A percentile compares a stretch with the other conserved stretches of the same genome.
Evolutionary conservation across 1,140 invertebrate species (phyloP).

Genomic region (Amyelois transitella): DNA sequence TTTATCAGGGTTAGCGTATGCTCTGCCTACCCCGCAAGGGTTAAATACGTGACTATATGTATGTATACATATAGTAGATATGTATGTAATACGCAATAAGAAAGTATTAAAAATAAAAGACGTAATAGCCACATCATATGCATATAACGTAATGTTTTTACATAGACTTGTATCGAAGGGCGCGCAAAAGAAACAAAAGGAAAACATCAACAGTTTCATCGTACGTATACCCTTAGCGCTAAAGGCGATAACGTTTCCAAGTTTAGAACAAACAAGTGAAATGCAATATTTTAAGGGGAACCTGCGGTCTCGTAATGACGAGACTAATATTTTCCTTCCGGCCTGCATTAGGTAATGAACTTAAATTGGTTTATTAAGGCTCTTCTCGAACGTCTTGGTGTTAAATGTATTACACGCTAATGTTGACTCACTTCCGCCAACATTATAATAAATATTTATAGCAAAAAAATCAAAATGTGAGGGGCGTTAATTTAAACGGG

Average conservation of each 20-base stretch:
- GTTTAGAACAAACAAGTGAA: slow-evolving; percentile 46
- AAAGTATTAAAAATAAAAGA: too few species aligned
- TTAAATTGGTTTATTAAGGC: slow-evolving; percentile 64
- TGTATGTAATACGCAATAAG: too few species aligned
- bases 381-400: slow-evolving; percentile 36
- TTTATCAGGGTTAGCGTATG: too few species aligned
- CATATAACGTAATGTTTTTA: too few species aligned
- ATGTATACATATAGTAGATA: too few species aligned
- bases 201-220: neutral
- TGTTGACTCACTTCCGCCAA: slow-evolving; percentile 29
- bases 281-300: slow-evolving; percentile 56
- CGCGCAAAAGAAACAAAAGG: neutral
- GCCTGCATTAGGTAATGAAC: slow-evolving; percentile 60
- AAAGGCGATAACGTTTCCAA: slow-evolving; percentile 36
- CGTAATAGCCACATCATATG: too few species aligned
- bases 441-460: neutral
- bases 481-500: neutral
- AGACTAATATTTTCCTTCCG: slow-evolving; percentile 63
- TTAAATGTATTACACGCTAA: slow-evolving; percentile 53
- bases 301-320: slow-evolving; percentile 58
- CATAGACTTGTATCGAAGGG: slow-evolving; percentile 18
- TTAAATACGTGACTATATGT: too few species aligned
- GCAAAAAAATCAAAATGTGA: neutral
- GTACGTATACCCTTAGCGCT: slow-evolving; percentile 28
- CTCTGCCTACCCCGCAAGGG: too few species aligned